phyloP scores from a whole-genome alignment of 1,140 invertebrate species.

The Drosophila fuyamai region DNA sequence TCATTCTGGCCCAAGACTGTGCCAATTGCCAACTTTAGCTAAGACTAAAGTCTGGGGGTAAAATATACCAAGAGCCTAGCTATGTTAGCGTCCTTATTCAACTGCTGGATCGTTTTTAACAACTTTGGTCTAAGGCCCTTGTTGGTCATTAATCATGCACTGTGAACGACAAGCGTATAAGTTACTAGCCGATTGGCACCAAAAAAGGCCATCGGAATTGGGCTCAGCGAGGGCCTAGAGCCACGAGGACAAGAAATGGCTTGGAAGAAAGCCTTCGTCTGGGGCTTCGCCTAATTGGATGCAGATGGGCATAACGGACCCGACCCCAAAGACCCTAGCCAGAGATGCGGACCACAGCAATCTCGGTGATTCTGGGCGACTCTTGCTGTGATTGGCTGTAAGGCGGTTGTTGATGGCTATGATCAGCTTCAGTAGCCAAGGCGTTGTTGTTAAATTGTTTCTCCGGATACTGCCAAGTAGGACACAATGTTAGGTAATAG shows the following conservation, averaged over 20 bases:
- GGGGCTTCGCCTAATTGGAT: conserved; percentile 69
- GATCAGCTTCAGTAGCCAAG: conserved; percentile 36
- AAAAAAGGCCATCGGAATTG: conserved; percentile 76
- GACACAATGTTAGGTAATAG: too few species aligned
- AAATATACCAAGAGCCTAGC: conserved; percentile 7
- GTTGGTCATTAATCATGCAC: conserved; percentile 81
- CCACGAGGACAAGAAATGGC: conserved; percentile 27
- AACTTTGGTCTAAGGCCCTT: conserved; percentile 69
- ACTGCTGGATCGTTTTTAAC: not conserved
- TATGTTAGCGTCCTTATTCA: conserved; percentile 54
- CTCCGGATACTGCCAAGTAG: not conserved
- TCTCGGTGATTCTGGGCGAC: conserved; percentile 22
- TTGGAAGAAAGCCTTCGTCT: conserved; percentile 33
- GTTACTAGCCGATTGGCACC: conserved; percentile 76
- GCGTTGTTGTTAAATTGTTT: conserved; percentile 6
- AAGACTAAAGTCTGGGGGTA: not conserved
- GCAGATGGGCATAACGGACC: conserved; percentile 69
- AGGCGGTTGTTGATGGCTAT: conserved; percentile 28
- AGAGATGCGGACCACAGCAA: conserved; percentile 8
- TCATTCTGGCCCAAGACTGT: conserved; percentile 29
- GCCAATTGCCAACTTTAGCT: conserved; percentile 45
- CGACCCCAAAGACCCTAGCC: conserved; percentile 31
- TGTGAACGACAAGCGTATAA: conserved; percentile 82
- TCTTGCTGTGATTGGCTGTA: conserved; percentile 27
- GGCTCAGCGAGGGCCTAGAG: conserved; percentile 55